Conservation (phyloP, 2,797 vertebrate genomes). For the Centropyge bicolor region DNA sequence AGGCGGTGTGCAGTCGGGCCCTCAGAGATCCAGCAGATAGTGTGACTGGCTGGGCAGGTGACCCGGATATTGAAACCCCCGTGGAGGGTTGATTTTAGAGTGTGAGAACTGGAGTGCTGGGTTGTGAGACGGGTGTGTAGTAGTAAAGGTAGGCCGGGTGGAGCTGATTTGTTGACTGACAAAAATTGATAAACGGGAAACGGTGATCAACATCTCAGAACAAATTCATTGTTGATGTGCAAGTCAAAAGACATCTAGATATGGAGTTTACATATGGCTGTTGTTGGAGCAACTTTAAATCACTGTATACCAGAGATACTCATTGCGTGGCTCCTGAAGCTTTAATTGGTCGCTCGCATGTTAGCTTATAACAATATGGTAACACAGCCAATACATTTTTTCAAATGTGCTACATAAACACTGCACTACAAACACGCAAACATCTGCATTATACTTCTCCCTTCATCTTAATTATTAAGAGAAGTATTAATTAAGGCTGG, state of each 20-base stretch:
- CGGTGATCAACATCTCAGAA: background rate
- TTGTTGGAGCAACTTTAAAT: background rate
- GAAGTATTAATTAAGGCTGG: too few species aligned
- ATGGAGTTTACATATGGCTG: background rate
- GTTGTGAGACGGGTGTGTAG: slow-evolving; percentile 20
- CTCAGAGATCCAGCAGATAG: slow-evolving; percentile 72
- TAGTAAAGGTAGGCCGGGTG: background rate
- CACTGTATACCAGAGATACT: background rate
- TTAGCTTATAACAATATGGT: too few species aligned
- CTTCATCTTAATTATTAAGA: too few species aligned
- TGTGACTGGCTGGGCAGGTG: slow-evolving; percentile 66
- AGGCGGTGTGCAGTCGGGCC: slow-evolving; percentile 46
- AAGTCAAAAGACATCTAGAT: background rate
- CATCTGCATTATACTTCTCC: too few species aligned
- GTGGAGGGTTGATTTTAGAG: slow-evolving; percentile 50
- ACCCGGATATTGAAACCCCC: slow-evolving; percentile 70
- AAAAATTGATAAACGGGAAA: too few species aligned
- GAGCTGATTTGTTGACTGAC: too few species aligned
- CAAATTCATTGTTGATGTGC: background rate
- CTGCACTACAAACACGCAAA: too few species aligned
- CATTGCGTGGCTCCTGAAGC: too few species aligned
- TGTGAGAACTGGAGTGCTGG: slow-evolving; percentile 54
- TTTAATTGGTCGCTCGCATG: too few species aligned
- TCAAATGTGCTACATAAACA: too few species aligned
- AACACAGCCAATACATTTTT: too few species aligned